Base-by-base conservation (phyloP, 2,888 invertebrate species). In the Nasonia oneida region DNA sequence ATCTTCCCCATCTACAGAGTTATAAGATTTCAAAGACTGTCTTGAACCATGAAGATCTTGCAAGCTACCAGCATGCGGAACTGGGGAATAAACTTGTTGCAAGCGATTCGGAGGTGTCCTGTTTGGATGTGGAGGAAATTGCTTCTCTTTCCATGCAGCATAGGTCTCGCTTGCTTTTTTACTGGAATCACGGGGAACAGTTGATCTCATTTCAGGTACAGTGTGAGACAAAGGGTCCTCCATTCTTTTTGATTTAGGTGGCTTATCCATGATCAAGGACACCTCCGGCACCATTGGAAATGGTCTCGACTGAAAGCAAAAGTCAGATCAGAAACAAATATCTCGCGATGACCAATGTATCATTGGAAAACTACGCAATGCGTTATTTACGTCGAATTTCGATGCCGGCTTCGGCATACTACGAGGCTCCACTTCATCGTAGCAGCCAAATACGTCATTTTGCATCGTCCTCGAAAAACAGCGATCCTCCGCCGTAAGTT, bases 271-370 rank as follows among this genome's bases (percentile, higher is more conserved):
- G 82, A 92, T 90, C 75, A 92, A 87, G n/a, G 92, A 92, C 23
- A 92, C 90, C 82, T 92, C 92, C 14, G 92, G 92, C 12, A 92
- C 92, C 14, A 90, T 90, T 61, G 92, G 91, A 29, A 87, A 84
- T 23, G 90, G 87, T 81, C 85, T 53, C 6, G 81, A 37, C 75
- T 82, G 47, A 86, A 81, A 85, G 73, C 18, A 84, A 53, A 42
- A 77, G 81, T 53, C 18, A 53, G 18, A 50, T 53, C 57, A 77
- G 70, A 29, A 61, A 4, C 3, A 29, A 61, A 4, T 4, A 50
- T 15, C 12, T n/a, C 12, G n/a, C 12, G 50, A 81, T 47, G 0
- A 3, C 12, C 47, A 50, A 39, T 14, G 39, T n/a, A 53, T 15
- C 6, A 78, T 70, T 78, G 39, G 50, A n/a, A 50, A 57, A 18